These are phyloP conservation scores for Achlya flavicornis DNA, from an alignment of 2,888 invertebrate species.

Conservation along the genomic window DNA sequence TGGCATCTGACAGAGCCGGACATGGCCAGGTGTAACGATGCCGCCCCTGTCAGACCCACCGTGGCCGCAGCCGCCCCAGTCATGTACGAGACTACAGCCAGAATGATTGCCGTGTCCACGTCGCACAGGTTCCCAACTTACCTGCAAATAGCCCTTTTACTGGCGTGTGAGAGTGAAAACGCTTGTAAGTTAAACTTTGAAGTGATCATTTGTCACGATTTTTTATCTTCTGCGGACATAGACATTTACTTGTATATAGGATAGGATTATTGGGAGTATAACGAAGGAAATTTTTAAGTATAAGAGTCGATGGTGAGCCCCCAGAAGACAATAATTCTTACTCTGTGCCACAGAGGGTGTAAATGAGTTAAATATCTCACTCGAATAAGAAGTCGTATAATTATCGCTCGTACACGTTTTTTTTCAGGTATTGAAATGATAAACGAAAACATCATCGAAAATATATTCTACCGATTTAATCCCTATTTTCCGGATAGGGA, in stretches of 20 bases:
- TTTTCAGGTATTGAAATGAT: constrained; percentile 65
- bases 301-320: too few relatives aligned
- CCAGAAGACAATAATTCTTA: too few relatives aligned
- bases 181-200: constrained; percentile 54
- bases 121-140: constrained; percentile 54
- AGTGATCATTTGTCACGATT: too few relatives aligned
- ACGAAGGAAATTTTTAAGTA: too few relatives aligned
- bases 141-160: constrained; percentile 52
- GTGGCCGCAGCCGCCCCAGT: constrained; percentile 50
- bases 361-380: too few relatives aligned
- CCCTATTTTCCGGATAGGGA: constrained; percentile 64
- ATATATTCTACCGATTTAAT: constrained; percentile 70
- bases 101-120: constrained; percentile 60
- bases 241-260: too few relatives aligned
- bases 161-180: constrained; percentile 55
- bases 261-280: too few relatives aligned
- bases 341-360: too few relatives aligned
- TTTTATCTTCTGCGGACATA: too few relatives aligned
- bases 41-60: constrained; percentile 35
- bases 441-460: constrained; percentile 67
- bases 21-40: constrained; percentile 30
- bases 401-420: background rate
- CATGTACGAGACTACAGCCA: constrained; percentile 46
- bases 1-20: constrained; percentile 64
- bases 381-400: too few relatives aligned